A percentile compares a stretch with the other conserved stretches of the same genome.
These are phyloP conservation scores for Mesorhabditis sp. DNA, from an alignment of 2,888 invertebrate species.

Conservation along the genomic window DNA sequence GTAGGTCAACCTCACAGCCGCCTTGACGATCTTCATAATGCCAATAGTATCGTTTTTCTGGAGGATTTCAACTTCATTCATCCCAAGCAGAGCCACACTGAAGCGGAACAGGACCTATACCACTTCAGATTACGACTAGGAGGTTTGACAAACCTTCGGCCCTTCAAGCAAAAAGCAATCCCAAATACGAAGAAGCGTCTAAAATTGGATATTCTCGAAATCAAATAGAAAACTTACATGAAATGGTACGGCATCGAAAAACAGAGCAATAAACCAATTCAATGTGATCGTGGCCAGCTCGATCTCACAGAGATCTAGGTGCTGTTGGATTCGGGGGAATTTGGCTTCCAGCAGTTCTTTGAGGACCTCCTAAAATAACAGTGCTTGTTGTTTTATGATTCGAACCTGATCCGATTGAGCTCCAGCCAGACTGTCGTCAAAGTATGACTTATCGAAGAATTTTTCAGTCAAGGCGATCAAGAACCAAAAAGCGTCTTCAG, in stretches of 20 bases:
- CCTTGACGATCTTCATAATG: slow-evolving; percentile 63
- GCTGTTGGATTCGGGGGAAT: slow-evolving; percentile 60
- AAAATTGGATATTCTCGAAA: slow-evolving; percentile 11
- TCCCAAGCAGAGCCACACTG: slow-evolving; percentile 41
- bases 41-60: slow-evolving; percentile 61
- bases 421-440: slow-evolving; percentile 63
- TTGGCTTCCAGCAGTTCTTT: slow-evolving; percentile 62
- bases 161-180: slow-evolving; percentile 65
- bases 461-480: slow-evolving; percentile 64
- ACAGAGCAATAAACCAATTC: slow-evolving; percentile 65
- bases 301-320: slow-evolving; percentile 62
- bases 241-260: slow-evolving; percentile 64
- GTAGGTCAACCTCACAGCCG: slow-evolving; percentile 61
- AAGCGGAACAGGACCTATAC: slow-evolving; percentile 61
- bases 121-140: neutral
- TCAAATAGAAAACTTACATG: slow-evolving; percentile 56
- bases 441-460: slow-evolving; percentile 63
- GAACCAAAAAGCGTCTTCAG: slow-evolving; percentile 65
- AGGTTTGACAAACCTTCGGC: slow-evolving; percentile 57
- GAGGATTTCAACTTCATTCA: slow-evolving; percentile 33
- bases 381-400: neutral
- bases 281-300: slow-evolving; percentile 64
- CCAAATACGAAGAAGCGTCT: slow-evolving; percentile 65
- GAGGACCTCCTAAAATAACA: slow-evolving; percentile 57
- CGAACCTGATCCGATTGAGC: slow-evolving; percentile 63